Evolutionary conservation across 2,888 invertebrate genomes (phyloP), one percentile per base, ranked within the genome.

Genomic region (Formica aserva): DNA sequence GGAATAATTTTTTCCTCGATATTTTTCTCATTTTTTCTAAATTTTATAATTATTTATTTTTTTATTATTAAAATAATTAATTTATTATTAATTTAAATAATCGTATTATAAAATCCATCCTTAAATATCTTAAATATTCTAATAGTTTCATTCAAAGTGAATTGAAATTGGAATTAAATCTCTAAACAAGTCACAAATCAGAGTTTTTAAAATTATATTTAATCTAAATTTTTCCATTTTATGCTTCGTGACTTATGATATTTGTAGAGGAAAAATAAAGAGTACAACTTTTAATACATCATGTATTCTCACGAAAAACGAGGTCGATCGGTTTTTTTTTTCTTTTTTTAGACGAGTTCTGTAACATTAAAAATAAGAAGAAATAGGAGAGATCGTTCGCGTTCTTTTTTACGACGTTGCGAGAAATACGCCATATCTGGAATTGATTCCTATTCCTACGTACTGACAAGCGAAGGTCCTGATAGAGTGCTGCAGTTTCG

Each of bases 361-460:
- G 45, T 45, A 26, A 18, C 22, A n/a, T 72, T 45, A 62, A 78
- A 62, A 74, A 45, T 35, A 15, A 32, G 26, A 74, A 67, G 67
- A 74, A 41, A 72, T 48, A 74, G 45, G 45, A 38, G 26, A 41
- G 74, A 63, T 67, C 32, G 41, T 84, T 82, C 41, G 3, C 71
- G 66, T 82, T 35, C 6, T 35, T 35, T 85, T 85, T 85, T 67
- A 83, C 63, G 67, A 83, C 29, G 55, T 69, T 75, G 78, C 67
- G 29, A 55, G 55, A 78, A 83, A 63, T 74, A 52, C 69, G 41
- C 9, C 41, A 35, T 52, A 60, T 65, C 48, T 38, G 67, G 5
- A 77, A 74, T 83, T 74, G 83, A 85, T 85, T 78, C 62, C 67
- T 26, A 48, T 83, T 60, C 13, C 60, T 38, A 48, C 41, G 65